Conservation (phyloP, 2,797 vertebrate genomes). For the Sciurus vulgaris region DNA sequence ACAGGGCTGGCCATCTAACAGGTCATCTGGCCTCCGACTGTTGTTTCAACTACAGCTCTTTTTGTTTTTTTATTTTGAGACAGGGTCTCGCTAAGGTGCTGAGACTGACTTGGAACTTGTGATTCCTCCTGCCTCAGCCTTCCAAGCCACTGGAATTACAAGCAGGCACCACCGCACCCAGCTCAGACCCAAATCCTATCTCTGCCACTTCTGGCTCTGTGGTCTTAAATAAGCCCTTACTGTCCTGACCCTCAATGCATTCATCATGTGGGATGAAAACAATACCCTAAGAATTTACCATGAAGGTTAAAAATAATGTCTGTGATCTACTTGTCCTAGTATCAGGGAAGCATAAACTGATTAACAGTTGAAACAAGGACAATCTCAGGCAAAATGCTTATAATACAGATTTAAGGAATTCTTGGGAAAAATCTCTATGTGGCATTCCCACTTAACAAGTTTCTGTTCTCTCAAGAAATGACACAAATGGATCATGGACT, state of each 20-base stretch:
- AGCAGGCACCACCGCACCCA: too few species aligned
- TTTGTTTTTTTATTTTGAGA: too few species aligned
- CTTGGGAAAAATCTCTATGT: background rate
- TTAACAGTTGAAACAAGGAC: background rate
- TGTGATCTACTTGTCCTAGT: background rate
- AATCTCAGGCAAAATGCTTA: background rate
- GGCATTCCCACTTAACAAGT: background rate
- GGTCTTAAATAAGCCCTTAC: background rate
- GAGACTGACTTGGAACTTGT: too few species aligned
- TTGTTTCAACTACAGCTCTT: slow-evolving; percentile 78
- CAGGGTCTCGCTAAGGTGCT: too few species aligned
- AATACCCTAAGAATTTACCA: background rate
- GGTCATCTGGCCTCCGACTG: slow-evolving; percentile 78
- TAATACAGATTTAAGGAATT: background rate
- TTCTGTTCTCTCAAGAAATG: slow-evolving; percentile 14
- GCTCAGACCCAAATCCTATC: background rate
- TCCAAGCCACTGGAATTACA: too few species aligned
- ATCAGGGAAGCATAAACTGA: background rate
- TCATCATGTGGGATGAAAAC: background rate
- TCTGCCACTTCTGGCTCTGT: background rate
- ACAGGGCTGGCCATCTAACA: slow-evolving; percentile 84
- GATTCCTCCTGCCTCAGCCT: too few species aligned
- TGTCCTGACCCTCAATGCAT: background rate
- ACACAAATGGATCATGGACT: background rate
- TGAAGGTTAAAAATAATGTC: background rate